Percentiles rank a stretch among this genome's conserved stretches.
Evolutionary conservation across 1,140 invertebrate genomes (phyloP).

Genomic region (Adelges cooleyi): DNA sequence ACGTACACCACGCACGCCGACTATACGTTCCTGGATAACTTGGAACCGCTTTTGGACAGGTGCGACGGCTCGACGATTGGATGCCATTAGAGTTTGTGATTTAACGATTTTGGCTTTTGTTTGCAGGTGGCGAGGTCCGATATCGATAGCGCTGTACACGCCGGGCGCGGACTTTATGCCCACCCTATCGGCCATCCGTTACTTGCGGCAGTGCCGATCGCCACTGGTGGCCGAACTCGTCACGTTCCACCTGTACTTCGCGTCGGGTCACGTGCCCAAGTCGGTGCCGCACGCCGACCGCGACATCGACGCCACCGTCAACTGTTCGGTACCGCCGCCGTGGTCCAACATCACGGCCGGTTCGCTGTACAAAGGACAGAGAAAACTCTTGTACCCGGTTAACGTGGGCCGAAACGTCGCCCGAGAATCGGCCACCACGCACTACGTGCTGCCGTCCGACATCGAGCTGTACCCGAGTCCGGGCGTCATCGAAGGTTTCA

Average conservation of each 20-base stretch:
- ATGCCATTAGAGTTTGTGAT: no score
- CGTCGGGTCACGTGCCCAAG: constrained; percentile 69
- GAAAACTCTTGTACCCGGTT: constrained; percentile 72
- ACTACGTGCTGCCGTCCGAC: constrained; percentile 75
- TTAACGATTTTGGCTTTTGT: no score
- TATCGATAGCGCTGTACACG: constrained; percentile 57
- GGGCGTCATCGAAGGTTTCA: constrained; percentile 57
- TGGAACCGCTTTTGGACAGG: constrained; percentile 63
- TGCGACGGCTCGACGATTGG: no score
- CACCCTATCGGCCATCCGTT: constrained; percentile 47
- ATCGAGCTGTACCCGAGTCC: constrained; percentile 80
- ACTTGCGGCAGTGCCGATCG: constrained; percentile 44
- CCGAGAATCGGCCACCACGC: constrained; percentile 63
- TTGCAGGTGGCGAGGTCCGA: constrained; percentile 47
- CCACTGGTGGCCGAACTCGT: constrained; percentile 59
- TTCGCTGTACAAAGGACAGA: constrained; percentile 63
- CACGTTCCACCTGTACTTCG: constrained; percentile 79
- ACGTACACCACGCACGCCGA: constrained; percentile 88
- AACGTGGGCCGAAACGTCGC: constrained; percentile 80
- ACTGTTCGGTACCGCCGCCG: constrained; percentile 53
- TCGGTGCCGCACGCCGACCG: constrained; percentile 56
- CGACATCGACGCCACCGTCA: constrained; percentile 40
- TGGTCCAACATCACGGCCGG: constrained; percentile 52
- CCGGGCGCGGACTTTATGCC: constrained; percentile 51
- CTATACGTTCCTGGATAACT: constrained; percentile 80